Conservation (phyloP, 2,797 vertebrate species). For the Hypotaenidia okinawae region DNA sequence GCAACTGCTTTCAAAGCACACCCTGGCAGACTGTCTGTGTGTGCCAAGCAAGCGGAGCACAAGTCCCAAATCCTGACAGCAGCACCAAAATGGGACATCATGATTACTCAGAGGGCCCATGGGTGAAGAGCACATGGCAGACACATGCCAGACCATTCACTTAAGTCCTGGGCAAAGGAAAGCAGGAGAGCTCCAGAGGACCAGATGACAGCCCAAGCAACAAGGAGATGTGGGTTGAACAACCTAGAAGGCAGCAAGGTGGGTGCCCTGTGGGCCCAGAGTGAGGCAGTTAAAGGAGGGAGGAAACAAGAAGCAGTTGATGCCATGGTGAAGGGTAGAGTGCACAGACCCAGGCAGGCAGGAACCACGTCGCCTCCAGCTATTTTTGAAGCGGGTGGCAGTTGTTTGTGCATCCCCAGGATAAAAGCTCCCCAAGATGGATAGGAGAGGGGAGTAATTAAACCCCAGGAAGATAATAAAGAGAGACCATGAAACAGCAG, state of each 20-base stretch:
- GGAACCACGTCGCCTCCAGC: background rate
- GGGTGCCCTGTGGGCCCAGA: rapidly evolving
- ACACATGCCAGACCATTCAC: rapidly evolving
- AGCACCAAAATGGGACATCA: background rate
- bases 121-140: background rate
- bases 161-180: background rate
- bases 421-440: background rate
- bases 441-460: background rate
- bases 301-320: background rate
- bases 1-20: background rate
- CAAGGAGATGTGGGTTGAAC: background rate
- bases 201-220: background rate
- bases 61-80: background rate
- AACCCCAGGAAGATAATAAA: conserved; percentile 18
- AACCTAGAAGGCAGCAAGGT: background rate
- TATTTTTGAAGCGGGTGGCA: conserved; percentile 25
- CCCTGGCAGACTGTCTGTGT: background rate
- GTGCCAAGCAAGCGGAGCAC: background rate
- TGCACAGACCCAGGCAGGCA: background rate
- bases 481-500: background rate
- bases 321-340: conserved; percentile 25
- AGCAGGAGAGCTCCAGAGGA: background rate
- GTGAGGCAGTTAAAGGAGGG: background rate
- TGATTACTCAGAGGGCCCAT: background rate
- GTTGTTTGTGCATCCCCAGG: background rate